Base-by-base conservation (phyloP, 2,113 vertebrate genomes). In the Chrysochloris asiatica region DNA sequence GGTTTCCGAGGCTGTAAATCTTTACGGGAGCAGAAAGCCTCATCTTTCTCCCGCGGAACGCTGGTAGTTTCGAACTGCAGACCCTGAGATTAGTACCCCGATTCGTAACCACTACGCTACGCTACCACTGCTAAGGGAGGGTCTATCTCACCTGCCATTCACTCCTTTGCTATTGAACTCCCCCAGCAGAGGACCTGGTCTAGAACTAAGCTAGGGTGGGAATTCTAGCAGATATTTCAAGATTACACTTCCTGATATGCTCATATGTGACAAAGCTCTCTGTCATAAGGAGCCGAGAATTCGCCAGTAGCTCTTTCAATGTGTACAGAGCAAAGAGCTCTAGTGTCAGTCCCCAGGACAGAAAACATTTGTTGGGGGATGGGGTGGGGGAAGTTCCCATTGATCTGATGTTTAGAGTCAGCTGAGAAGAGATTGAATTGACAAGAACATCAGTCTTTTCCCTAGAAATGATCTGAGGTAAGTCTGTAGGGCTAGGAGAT, bases 201-300 rank as follows among this genome's bases (percentile, higher is more conserved):
- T 75, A n/a, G 59, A 63, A 24, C 50, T 89, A 96, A 98, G 38
- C 30, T 30, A 8, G 19, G 54, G 17, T 8, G 59, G 52, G 81
- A 90, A 80, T n/a, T 72, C 47, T 61, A 36, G 28, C 47, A 73
- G 22, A 3, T 41, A 22, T 41, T 77, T 84, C 82, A 77, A 67
- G 75, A 59, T 69, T 65, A 38, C 95, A 96, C 96, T 97, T 95
- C 96, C 95, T 95, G 95, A 93, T 94, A 89, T 98, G 98, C 98
- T 99, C 98, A 98, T 98, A 98, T 98, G 98, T 97, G 97, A 98
- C 98, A 99, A 98, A 98, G 98, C 97, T 98, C 98, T 98, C 96
- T 97, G 96, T 98, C 97, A 98, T 97, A 97, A 98, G 98, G 98
- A 98, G 97, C 98, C 96, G 97, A 98, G 98, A 98, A 98, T 97